A percentile compares a stretch with the other conserved stretches of the same genome.
Evolutionary conservation across 2,888 invertebrate genomes (phyloP).

Genomic region (Drosophila koepferae): DNA sequence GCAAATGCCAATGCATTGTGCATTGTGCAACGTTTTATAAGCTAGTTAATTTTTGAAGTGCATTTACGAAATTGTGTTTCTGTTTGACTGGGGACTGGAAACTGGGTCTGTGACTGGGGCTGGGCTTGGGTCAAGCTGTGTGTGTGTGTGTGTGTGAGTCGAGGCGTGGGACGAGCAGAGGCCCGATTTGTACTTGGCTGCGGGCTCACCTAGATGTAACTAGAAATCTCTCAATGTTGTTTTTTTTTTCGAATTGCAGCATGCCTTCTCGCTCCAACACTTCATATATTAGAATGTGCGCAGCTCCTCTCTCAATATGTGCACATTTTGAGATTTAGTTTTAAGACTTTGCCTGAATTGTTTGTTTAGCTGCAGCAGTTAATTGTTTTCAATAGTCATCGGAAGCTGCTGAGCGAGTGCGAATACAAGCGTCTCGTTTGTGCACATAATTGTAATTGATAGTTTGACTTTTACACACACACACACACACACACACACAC

Average conservation of each 20-base stretch:
- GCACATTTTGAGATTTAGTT: conserved; percentile 48
- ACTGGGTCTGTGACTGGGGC: conserved; percentile 21
- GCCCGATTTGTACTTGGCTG: conserved; percentile 37
- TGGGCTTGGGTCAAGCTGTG: conserved; percentile 31
- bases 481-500: conserved; percentile 4
- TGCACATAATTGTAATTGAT: conserved; percentile 63
- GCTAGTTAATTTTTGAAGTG: conserved; percentile 28
- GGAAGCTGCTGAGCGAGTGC: conserved; percentile 25
- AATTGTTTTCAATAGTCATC: conserved; percentile 58
- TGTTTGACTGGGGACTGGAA: neutral
- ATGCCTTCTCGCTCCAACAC: neutral
- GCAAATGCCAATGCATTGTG: conserved; percentile 8
- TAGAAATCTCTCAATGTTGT: conserved; percentile 16
- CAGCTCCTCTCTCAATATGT: conserved; percentile 11
- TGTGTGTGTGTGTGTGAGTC: conserved; percentile 7
- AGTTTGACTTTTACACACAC: conserved; percentile 47
- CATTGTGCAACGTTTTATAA: conserved; percentile 22
- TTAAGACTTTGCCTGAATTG: conserved; percentile 48
- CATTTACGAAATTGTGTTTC: conserved; percentile 32
- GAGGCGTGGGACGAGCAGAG: conserved; percentile 27
- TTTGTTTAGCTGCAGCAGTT: conserved; percentile 49
- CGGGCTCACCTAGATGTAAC: conserved; percentile 37
- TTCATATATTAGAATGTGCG: neutral
- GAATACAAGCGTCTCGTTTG: conserved; percentile 30
- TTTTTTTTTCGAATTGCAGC: neutral